phyloP scores from a whole-genome alignment of 2,797 vertebrate genomes.

The Coilia nasus region DNA sequence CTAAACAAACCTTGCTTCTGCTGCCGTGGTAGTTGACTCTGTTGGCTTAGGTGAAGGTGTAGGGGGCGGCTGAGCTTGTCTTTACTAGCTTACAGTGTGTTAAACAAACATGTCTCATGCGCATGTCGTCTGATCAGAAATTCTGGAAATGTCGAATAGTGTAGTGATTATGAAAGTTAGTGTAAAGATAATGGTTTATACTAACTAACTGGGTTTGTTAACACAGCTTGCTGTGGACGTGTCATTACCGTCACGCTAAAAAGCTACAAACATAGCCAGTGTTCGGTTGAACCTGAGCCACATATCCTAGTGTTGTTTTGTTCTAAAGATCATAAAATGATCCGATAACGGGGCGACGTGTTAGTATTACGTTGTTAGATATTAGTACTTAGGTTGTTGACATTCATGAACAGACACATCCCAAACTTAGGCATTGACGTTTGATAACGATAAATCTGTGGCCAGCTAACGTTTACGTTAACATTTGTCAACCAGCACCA shows the following conservation, averaged over 20 bases:
- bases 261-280: neutral
- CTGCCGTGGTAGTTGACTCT: neutral
- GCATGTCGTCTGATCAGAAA: neutral
- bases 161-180: neutral
- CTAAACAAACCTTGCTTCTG: neutral
- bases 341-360: rapidly evolving
- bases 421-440: neutral
- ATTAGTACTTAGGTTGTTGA: neutral
- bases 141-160: neutral
- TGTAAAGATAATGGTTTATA: neutral
- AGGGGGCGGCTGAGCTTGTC: neutral
- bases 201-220: neutral
- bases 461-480: neutral
- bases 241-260: neutral
- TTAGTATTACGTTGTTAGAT: neutral
- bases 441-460: neutral
- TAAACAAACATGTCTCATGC: neutral
- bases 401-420: neutral
- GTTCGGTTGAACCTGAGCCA: neutral
- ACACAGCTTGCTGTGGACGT: neutral
- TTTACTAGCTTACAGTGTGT: neutral
- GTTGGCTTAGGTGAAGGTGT: neutral
- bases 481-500: neutral
- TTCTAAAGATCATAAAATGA: neutral
- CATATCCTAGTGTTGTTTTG: neutral